Conservation (phyloP, 2,113 vertebrate species). For the Chamaetylas fuelleborni region DNA sequence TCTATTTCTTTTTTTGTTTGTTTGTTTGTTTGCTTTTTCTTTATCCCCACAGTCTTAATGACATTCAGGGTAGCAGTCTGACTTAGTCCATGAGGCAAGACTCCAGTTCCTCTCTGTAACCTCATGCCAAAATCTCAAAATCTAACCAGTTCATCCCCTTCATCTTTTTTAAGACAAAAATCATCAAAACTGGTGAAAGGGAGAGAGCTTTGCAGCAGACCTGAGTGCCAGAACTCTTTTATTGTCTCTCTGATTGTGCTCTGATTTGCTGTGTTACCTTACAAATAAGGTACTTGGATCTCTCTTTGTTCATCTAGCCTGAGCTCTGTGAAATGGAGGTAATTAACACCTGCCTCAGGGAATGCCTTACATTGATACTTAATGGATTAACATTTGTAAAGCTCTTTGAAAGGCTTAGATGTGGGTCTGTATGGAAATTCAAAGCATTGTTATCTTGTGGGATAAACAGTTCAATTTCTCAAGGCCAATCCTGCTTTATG, state of each 20-base stretch:
- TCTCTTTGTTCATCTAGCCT: background rate
- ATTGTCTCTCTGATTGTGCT: background rate
- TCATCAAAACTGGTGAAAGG: background rate
- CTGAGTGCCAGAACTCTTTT: background rate
- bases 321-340: background rate
- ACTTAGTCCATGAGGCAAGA: background rate
- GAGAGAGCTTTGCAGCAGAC: background rate
- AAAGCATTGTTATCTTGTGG: background rate
- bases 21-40: accelerated
- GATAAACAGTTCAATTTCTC: slow-evolving; percentile 13
- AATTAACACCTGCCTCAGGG: slow-evolving; percentile 8
- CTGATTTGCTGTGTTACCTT: background rate
- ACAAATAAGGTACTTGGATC: background rate
- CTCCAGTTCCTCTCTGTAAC: background rate
- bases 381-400: slow-evolving; percentile 36
- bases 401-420: background rate
- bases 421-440: background rate
- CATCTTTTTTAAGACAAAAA: background rate
- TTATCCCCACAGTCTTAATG: accelerated
- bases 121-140: background rate
- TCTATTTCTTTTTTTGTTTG: too few species aligned
- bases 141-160: background rate
- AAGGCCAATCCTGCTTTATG: background rate
- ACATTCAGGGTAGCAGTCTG: background rate
- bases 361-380: background rate